Evolutionary conservation across 2,888 invertebrate species (phyloP).

Genomic region (Noctua pronuba): DNA sequence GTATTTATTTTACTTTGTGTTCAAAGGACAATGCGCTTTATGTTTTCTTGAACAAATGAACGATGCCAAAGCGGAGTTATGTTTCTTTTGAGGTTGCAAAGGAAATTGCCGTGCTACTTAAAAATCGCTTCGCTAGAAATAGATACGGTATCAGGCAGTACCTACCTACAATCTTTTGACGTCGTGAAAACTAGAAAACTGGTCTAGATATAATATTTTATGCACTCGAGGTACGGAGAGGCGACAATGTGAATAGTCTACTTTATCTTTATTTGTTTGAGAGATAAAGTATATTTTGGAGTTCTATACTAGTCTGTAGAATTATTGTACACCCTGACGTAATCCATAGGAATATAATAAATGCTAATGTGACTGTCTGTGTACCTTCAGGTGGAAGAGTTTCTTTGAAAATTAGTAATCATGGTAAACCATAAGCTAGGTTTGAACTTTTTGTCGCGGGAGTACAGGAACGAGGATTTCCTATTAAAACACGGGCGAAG

Average conservation of each 20-base stretch:
- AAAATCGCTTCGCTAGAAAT: conserved; percentile 11
- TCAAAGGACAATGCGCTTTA: conserved; percentile 1
- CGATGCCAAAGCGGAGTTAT: not conserved
- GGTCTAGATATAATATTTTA: conserved; percentile 9
- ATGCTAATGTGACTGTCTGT: not conserved
- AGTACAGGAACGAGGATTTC: not conserved
- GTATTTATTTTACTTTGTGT: conserved; percentile 31
- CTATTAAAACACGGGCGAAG: not conserved
- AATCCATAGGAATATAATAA: not conserved
- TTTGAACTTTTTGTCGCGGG: not conserved
- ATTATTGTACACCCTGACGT: not conserved
- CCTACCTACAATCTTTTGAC: not conserved
- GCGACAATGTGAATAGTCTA: not conserved
- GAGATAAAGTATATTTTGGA: not conserved
- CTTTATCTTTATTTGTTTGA: not conserved
- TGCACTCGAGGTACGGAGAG: not conserved
- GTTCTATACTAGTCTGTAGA: not conserved
- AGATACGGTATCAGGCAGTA: conserved; percentile 3
- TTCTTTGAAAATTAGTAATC: not conserved
- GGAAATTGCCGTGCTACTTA: conserved; percentile 9
- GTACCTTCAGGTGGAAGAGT: too few species aligned
- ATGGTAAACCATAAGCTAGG: too few species aligned
- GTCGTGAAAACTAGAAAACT: not conserved
- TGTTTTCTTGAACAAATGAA: conserved; percentile 11
- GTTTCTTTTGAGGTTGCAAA: conserved; percentile 24